Conservation (phyloP, 1,140 invertebrate genomes). For the Oscheius sp. region DNA sequence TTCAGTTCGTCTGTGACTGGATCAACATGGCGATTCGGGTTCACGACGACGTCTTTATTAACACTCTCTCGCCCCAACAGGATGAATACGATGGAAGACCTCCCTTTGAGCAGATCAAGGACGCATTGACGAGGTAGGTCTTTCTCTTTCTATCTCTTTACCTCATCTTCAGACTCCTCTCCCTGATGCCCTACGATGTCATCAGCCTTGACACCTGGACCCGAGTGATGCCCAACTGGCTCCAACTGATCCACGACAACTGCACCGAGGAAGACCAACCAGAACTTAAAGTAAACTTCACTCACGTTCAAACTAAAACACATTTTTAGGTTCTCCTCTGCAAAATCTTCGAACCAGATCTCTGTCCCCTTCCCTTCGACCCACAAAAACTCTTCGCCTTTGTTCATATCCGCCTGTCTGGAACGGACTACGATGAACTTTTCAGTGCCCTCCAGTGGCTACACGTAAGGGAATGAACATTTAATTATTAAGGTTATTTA, state of each 20-base stretch:
- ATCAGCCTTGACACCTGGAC: slow-evolving; percentile 93
- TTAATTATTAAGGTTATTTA: slow-evolving; percentile 58
- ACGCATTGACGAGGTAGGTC: slow-evolving; percentile 67
- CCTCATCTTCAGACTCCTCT: slow-evolving; percentile 71
- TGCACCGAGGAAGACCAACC: slow-evolving; percentile 84
- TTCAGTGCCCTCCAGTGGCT: slow-evolving; percentile 91
- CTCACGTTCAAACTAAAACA: too few relatives aligned
- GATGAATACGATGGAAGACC: slow-evolving; percentile 70
- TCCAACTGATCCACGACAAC: slow-evolving; percentile 92
- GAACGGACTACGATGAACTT: slow-evolving; percentile 80
- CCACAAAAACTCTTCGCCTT: slow-evolving; percentile 91
- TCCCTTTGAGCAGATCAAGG: slow-evolving; percentile 80
- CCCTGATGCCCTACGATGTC: slow-evolving; percentile 93
- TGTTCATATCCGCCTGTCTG: slow-evolving; percentile 79
- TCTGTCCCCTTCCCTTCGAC: slow-evolving; percentile 89
- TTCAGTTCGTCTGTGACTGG: slow-evolving; percentile 83
- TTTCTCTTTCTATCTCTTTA: background rate
- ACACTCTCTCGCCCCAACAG: slow-evolving; percentile 79
- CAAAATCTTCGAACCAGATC: slow-evolving; percentile 92
- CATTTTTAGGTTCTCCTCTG: slow-evolving; percentile 82
- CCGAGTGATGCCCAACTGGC: slow-evolving; percentile 95
- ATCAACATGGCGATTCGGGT: slow-evolving; percentile 77
- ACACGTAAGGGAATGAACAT: slow-evolving; percentile 68
- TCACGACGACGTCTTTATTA: slow-evolving; percentile 82
- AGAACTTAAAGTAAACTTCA: too few relatives aligned